Evolutionary conservation across 2,888 invertebrate species (phyloP).

Genomic region (Plebejus argus): DNA sequence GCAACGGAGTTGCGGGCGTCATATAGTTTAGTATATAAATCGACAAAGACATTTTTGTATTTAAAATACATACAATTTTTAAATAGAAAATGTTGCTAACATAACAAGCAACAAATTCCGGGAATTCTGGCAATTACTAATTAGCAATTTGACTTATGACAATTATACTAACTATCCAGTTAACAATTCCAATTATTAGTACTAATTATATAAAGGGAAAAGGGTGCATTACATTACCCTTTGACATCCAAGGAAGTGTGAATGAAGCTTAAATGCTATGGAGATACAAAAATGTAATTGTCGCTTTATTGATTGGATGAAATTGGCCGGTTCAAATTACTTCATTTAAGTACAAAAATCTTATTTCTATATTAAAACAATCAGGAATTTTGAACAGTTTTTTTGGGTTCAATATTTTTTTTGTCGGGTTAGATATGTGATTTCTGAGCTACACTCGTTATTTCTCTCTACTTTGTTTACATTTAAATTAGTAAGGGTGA

Average conservation of each 20-base stretch:
- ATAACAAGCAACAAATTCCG: neutral
- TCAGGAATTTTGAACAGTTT: no score
- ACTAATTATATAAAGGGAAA: constrained; percentile 20
- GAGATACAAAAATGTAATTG: neutral
- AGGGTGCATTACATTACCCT: constrained; percentile 7
- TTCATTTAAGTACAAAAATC: neutral
- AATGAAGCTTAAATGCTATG: neutral
- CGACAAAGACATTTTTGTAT: no score
- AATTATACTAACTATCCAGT: constrained; percentile 9
- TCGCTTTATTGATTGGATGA: neutral
- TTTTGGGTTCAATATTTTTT: no score
- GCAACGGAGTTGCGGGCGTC: no score
- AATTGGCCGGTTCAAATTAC: neutral
- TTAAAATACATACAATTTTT: no score
- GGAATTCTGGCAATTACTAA: neutral
- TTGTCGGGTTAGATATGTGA: no score
- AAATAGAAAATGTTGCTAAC: no score
- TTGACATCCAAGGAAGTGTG: constrained; percentile 18
- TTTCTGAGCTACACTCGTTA: no score
- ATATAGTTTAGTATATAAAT: no score
- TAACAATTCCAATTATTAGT: constrained; percentile 24
- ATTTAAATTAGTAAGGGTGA: no score
- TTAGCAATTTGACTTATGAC: neutral
- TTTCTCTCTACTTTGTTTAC: no score
- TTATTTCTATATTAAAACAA: no score